Evolutionary conservation across 2,113 vertebrate genomes (phyloP), one percentile per base, ranked within the genome.

Genomic region (Chauna torquata): DNA sequence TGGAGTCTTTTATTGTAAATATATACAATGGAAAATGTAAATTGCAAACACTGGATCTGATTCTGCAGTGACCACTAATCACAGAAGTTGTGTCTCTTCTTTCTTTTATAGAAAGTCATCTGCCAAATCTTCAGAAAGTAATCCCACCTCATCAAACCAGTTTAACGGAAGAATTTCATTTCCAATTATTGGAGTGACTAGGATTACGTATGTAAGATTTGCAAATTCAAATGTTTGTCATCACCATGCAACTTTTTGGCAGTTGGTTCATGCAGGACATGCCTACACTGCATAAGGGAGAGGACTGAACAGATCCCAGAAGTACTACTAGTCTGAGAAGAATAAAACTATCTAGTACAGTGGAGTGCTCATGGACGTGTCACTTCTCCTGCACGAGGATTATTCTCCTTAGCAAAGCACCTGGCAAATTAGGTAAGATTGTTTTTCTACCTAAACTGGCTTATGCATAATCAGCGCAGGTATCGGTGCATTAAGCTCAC

Each of bases 111-210:
- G 59, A 86, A 92, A 78, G 23, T 34, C 0, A 86, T 90, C 79
- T 80, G 10, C 24, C 44, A 59, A 23, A 83, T 66, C 65, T 88
- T 74, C 68, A 70, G 58, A 84, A 77, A 88, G 38, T 74, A 95
- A 95, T 91, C 71, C 68, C 93, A 44, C 45, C 80, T 88, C 95
- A 91, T 96, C 82, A 93, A 80, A 76, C 11, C 36, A 32, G 64
- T 77, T 90, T 44, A 55, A 78, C 9, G 18, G 45, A 90, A 54
- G 66, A 89, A 94, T 87, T 95, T 94, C 8, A 54, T 12, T 17
- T 80, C 54, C 49, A 86, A 80, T 93, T 93, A 80, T 58, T 91
- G 87, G 62, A 95, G 92, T 90, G 18, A 84, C 62, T 90, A 25
- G 82, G 78, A 88, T 96, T 95, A 90, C 0, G 1, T 49, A 61